Evolutionary conservation across 2,113 vertebrate genomes (phyloP).

Genomic region (Ctenodactylus gundi): DNA sequence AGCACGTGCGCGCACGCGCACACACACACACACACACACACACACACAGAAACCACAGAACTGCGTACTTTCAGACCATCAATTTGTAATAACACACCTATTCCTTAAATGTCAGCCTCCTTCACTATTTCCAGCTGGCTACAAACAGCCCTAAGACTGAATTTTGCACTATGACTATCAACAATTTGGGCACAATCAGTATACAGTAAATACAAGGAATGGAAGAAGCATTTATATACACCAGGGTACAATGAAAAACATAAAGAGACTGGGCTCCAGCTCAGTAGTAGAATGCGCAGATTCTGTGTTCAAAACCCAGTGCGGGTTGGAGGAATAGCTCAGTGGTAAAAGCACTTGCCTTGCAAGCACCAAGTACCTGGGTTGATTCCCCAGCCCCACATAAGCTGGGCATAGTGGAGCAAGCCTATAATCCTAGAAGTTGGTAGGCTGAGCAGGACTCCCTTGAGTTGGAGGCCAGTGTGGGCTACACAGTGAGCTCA

Average conservation of each 20-base stretch:
- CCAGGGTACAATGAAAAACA: neutral
- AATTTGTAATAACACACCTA: neutral
- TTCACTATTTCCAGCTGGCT: neutral
- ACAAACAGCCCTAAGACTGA: neutral
- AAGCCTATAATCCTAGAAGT: no score
- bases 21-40: no score
- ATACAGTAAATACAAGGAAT: neutral
- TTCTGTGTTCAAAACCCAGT: neutral
- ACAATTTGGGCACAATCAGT: neutral
- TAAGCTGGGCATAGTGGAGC: no score
- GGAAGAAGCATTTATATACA: neutral
- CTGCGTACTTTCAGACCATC: neutral
- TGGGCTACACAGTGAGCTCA: no score
- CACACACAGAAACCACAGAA: no score
- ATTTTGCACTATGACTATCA: neutral
- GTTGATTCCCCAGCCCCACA: no score
- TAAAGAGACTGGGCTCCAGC: neutral
- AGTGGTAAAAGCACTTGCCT: no score
- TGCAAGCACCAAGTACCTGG: no score
- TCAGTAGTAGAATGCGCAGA: neutral
- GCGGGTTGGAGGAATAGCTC: no score
- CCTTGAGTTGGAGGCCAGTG: no score
- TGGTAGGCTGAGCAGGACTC: no score
- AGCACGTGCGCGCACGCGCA: no score
- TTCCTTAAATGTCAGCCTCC: neutral